These are phyloP conservation scores for Trachelipus rathkii DNA, from an alignment of 1,140 invertebrate species.

Conservation along the genomic window DNA sequence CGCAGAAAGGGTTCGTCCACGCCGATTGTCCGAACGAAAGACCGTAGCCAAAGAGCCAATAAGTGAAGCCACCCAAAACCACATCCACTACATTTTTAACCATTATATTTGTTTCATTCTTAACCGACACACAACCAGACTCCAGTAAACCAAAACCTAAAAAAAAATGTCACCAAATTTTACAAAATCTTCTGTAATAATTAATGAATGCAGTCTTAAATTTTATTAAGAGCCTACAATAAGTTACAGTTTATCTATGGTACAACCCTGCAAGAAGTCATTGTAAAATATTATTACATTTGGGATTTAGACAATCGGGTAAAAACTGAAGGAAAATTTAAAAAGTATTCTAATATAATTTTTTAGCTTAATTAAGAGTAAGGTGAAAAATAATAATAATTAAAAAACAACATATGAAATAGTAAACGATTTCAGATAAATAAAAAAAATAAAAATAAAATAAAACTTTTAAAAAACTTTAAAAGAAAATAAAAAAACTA, in stretches of 20 bases:
- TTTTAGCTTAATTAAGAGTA: too few species aligned
- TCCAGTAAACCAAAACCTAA: conserved; percentile 86
- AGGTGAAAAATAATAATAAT: too few species aligned
- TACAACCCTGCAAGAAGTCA: too few species aligned
- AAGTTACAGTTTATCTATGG: too few species aligned
- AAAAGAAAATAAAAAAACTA: neutral
- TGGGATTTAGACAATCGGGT: neutral
- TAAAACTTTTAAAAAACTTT: neutral
- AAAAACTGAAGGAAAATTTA: neutral
- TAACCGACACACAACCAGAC: conserved; percentile 84
- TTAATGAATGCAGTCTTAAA: too few species aligned
- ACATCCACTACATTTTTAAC: conserved; percentile 93
- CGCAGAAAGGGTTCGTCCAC: conserved; percentile 53
- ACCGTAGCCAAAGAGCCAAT: conserved; percentile 91
- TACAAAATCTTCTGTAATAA: neutral
- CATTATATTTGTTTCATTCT: conserved; percentile 96
- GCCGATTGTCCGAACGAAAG: conserved; percentile 75
- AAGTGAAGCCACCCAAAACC: conserved; percentile 83
- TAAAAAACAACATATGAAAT: too few species aligned
- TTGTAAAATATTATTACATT: neutral
- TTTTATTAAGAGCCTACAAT: too few species aligned
- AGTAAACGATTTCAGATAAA: neutral
- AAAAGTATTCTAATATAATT: too few species aligned
- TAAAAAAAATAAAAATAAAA: neutral
- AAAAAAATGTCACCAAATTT: neutral